Evolutionary conservation across 1,140 invertebrate species (phyloP).

Genomic region (Macrostomum lignano): DNA sequence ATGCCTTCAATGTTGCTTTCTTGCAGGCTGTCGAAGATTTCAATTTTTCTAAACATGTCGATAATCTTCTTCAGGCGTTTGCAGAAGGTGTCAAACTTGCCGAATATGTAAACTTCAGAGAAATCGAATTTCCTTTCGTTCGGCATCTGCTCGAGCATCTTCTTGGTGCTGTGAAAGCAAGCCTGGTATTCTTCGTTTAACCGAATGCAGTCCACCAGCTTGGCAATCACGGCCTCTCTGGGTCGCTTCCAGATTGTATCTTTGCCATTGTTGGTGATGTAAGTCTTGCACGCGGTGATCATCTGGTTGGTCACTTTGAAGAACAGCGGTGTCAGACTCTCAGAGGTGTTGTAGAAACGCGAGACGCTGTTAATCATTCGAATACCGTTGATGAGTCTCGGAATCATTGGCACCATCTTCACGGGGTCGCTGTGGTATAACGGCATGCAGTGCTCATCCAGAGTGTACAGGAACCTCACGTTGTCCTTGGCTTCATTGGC

Average conservation of each 20-base stretch:
- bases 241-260: constrained; percentile 47
- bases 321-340: constrained; percentile 67
- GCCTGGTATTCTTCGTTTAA: constrained; percentile 43
- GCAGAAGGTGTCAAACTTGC: constrained; percentile 74
- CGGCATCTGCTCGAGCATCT: constrained; percentile 27
- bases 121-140: constrained; percentile 53
- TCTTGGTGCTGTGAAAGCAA: constrained; percentile 30
- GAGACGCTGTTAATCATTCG: constrained; percentile 62
- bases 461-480: constrained; percentile 65
- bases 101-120: constrained; percentile 81
- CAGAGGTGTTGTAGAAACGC: constrained; percentile 73
- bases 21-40: constrained; percentile 27
- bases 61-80: constrained; percentile 54
- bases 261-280: constrained; percentile 52
- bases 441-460: constrained; percentile 74
- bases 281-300: constrained; percentile 70
- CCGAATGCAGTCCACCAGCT: constrained; percentile 53
- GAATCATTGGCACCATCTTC: constrained; percentile 25
- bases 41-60: constrained; percentile 56
- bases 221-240: constrained; percentile 28
- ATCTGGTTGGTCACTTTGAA: constrained; percentile 81
- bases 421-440: constrained; percentile 70
- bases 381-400: constrained; percentile 26
- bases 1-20: constrained; percentile 25
- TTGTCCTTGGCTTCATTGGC: constrained; percentile 68